Evolutionary conservation across 2,888 invertebrate genomes (phyloP), one percentile per base, ranked within the genome.

Genomic region (Panopea generosa): DNA sequence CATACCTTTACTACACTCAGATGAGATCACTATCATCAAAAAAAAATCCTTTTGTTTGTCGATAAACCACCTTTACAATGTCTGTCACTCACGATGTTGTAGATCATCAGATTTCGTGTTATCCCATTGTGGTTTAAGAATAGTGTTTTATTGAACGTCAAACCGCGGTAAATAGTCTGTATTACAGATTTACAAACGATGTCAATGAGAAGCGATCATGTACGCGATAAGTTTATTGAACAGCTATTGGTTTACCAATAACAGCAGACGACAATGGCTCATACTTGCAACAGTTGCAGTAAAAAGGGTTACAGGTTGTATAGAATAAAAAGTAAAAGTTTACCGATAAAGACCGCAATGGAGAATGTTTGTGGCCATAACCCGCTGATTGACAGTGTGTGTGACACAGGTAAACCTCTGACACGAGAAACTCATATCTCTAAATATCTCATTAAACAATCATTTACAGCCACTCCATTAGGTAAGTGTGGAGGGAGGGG

Each of bases 81-180:
- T 14, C 50, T 50, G 50, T 50, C 50, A 50, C 22, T 14, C 20
- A 11, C 11, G 50, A 20, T 50, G 20, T 20, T 22, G 18, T 20
- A 14, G 18, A 20, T 20, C 50, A 24, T 50, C 50, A 50, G 50
- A 50, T 50, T 50, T 50, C 11, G 57, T 71, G 67, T 71, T 76
- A 66, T 75, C 71, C 76, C 67, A 43, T 76, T 66, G 67, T 76
- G 45, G 49, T 45, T 33, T 38, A 50, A 62, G 69, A 71, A 76
- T 67, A 66, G 66, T 11, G 43, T 52, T 55, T 70, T 66, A 76
- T 76, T 76, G 66, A 76, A 29, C 57, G 56, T 47, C 53, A 69
- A 74, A 65, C 50, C 60, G 74, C 63, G 74, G 74, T 74, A 69
- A 74, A 74, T 69, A 74, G 69, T 16, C 33, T 22, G 57, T 67